A percentile compares a stretch with the other conserved stretches of the same genome.
These are phyloP conservation scores for Hirtodrosophila trivittata DNA, from an alignment of 2,888 invertebrate genomes.

Conservation along the genomic window DNA sequence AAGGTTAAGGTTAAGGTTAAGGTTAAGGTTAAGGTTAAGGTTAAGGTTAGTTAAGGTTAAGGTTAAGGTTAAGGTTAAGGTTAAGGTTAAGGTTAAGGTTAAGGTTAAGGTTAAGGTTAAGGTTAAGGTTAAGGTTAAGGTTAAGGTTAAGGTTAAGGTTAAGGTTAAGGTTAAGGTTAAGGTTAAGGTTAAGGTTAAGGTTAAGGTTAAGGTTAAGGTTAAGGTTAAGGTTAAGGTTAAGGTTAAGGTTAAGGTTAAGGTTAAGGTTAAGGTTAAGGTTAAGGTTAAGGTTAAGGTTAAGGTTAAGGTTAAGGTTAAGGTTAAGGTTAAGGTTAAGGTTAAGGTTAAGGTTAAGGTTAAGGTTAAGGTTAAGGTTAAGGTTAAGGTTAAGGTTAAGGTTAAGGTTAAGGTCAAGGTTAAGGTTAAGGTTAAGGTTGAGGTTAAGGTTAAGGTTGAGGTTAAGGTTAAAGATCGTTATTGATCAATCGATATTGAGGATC, in stretches of 20 bases:
- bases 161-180: not conserved
- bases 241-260: not conserved
- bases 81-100: not conserved
- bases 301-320: not conserved
- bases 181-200: not conserved
- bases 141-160: not conserved
- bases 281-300: not conserved
- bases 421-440: not conserved
- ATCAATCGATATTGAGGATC: too few species aligned
- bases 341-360: not conserved
- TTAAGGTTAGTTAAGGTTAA: not conserved
- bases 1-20: not conserved
- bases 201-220: not conserved
- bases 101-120: not conserved
- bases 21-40: conserved; percentile 1
- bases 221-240: conserved; percentile 3
- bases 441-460: not conserved
- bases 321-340: not conserved
- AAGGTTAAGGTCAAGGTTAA: not conserved
- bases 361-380: not conserved
- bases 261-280: conserved; percentile 1
- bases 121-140: not conserved
- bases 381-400: not conserved
- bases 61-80: not conserved
- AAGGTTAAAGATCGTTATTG: too few species aligned